Base-by-base conservation (phyloP, 2,113 vertebrate species). In the Ammodytes marinus region DNA sequence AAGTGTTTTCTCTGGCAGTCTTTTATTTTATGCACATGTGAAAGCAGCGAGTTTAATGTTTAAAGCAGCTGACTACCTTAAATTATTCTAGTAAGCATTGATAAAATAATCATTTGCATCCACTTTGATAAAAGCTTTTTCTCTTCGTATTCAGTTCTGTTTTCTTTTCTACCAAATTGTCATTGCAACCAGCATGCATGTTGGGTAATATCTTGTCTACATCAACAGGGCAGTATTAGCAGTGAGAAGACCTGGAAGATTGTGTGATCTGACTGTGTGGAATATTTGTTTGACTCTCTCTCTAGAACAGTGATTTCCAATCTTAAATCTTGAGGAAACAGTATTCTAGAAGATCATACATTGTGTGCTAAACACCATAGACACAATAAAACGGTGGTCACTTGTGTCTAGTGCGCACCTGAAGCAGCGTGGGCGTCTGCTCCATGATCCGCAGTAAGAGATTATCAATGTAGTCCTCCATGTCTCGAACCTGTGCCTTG, bases 401-500 rank as follows among this genome's bases (percentile, higher is more conserved):
- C 83, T 90, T 94, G 52, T 93, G 93, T 0, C 85, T 94, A 1
- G 91, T 87, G 0, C 97, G 96, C 77, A 99, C 97, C 93, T 99
- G 98, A 69, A 99, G 96, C 93, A 99, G 93, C 0, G 96, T 97
- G 4, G 98, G 98, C 0, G 97, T 98, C 79, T 98, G 96, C 84
- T 99, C 98, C 95, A 99, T 99, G 94, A 99, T 98, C 77, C 96
- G 96, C 89, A 99, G 94, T 87, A 99, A 91, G 80, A 99, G 96
- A 80, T 96, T 96, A 94, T 99, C 98, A 0, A 99, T 99, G 94
- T 99, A 99, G 91, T 97, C 96, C 94, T 99, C 98, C 90, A 99
- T 93, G 67, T 99, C 98, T 0, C 94, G 95, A 71, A 99, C 96
- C n/a, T 97, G 96, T 53, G 93, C 87, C 3, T 97, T 96, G 80